Evolutionary conservation across 1,140 invertebrate species (phyloP).

Genomic region (Elymnias hypermnestra): DNA sequence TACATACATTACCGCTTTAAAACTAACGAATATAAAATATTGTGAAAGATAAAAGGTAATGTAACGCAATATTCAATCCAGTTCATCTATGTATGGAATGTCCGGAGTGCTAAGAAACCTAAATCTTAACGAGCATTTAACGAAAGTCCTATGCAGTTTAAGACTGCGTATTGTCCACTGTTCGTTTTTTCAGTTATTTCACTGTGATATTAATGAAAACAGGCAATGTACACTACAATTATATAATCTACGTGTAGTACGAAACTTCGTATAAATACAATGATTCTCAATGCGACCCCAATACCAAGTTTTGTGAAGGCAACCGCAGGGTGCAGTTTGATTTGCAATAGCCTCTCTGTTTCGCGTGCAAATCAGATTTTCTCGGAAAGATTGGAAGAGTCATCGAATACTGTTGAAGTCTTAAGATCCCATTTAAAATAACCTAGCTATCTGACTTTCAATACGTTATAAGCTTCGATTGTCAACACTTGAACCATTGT

Average conservation of each 20-base stretch:
- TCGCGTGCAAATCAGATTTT: background rate
- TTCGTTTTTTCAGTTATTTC: conserved; percentile 5
- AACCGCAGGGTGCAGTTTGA: conserved; percentile 2
- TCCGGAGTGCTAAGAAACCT: conserved; percentile 11
- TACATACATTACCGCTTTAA: conserved; percentile 3
- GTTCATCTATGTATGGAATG: conserved; percentile 17
- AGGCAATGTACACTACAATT: background rate
- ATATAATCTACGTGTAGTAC: background rate
- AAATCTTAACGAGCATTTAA: conserved; percentile 7
- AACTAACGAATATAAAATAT: background rate
- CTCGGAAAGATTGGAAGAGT: conserved; percentile 2
- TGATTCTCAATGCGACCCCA: background rate
- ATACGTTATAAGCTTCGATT: too few relatives aligned
- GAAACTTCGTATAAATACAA: background rate
- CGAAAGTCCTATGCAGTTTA: conserved; percentile 3
- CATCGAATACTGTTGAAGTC: too few relatives aligned
- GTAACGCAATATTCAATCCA: background rate
- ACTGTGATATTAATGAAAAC: background rate
- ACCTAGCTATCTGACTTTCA: too few relatives aligned
- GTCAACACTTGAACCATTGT: too few relatives aligned
- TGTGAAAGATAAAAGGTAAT: conserved; percentile 5
- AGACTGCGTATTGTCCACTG: conserved; percentile 6
- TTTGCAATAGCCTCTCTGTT: background rate
- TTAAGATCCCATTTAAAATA: too few relatives aligned
- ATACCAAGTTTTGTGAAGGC: background rate